Evolutionary conservation across 2,113 vertebrate genomes (phyloP).

Genomic region (Poeciliopsis turrubarensis): DNA sequence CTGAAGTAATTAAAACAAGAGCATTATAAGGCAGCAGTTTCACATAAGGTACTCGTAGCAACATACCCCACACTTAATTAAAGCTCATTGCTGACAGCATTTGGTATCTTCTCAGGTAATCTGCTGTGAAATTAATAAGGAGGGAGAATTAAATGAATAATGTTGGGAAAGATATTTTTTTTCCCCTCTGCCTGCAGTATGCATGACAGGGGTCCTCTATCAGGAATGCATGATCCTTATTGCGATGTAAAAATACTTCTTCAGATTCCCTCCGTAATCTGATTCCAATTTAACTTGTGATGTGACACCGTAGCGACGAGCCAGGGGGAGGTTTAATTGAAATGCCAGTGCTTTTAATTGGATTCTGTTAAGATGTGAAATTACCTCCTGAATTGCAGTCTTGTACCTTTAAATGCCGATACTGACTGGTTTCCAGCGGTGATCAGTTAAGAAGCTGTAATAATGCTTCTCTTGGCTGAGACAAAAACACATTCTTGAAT

Average conservation of each 20-base stretch:
- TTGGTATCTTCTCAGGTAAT: constrained; percentile 82
- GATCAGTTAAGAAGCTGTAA: constrained; percentile 76
- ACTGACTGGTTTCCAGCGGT: constrained; percentile 69
- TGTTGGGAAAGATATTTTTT: constrained; percentile 63
- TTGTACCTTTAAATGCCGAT: constrained; percentile 76
- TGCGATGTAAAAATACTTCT: constrained; percentile 71
- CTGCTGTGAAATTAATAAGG: constrained; percentile 83
- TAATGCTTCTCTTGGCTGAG: constrained; percentile 53
- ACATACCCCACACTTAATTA: constrained; percentile 81
- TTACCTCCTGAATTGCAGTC: constrained; percentile 76
- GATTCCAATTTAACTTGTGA: constrained; percentile 83
- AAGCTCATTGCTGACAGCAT: constrained; percentile 78
- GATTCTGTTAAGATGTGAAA: constrained; percentile 82
- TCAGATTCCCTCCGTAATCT: constrained; percentile 77
- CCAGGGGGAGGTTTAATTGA: constrained; percentile 79
- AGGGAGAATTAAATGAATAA: constrained; percentile 76
- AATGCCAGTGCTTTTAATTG: constrained; percentile 82
- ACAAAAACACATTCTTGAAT: constrained; percentile 61
- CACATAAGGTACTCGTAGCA: constrained; percentile 74
- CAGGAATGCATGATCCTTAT: constrained; percentile 75
- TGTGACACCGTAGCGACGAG: constrained; percentile 74
- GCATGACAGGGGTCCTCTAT: constrained; percentile 78
- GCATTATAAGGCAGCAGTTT: constrained; percentile 78
- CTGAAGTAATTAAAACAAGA: constrained; percentile 79
- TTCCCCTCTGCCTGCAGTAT: constrained; percentile 60